These are phyloP conservation scores for Lepidochrysops patricia DNA, from an alignment of 2,888 invertebrate genomes.

Conservation along the genomic window DNA sequence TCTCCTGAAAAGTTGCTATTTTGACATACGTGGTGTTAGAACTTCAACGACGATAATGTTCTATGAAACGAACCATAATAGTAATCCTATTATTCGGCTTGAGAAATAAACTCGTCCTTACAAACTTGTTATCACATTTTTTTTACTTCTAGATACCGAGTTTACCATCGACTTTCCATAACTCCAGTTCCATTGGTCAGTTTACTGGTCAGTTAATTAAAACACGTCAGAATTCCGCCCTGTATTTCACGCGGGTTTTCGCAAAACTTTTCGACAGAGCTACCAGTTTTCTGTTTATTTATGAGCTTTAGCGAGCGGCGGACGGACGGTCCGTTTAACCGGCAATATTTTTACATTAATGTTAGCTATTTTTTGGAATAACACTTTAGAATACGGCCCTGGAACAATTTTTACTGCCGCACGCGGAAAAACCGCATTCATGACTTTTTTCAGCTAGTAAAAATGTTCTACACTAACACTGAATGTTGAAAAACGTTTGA, in stretches of 20 bases:
- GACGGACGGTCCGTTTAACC: constrained; percentile 53
- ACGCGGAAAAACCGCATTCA: constrained; percentile 12
- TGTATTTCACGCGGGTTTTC: constrained; percentile 63
- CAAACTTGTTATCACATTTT: too few relatives aligned
- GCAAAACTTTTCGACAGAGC: constrained; percentile 65
- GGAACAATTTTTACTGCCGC: not conserved
- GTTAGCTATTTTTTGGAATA: constrained; percentile 46
- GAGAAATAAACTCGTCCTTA: too few relatives aligned
- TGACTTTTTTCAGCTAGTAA: constrained; percentile 3
- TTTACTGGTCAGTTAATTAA: constrained; percentile 57
- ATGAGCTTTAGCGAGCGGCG: constrained; percentile 62
- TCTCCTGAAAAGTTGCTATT: too few relatives aligned
- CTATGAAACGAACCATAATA: too few relatives aligned
- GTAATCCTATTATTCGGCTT: too few relatives aligned
- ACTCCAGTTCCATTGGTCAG: constrained; percentile 31
- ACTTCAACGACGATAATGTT: too few relatives aligned
- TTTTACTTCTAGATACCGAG: too few relatives aligned
- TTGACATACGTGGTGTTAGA: too few relatives aligned
- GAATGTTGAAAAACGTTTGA: not conserved
- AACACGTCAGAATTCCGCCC: constrained; percentile 61
- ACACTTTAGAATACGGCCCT: constrained; percentile 35
- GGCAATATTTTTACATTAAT: constrained; percentile 41
- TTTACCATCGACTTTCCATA: too few relatives aligned
- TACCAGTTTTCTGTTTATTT: constrained; percentile 71
- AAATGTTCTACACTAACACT: constrained; percentile 4